Evolutionary conservation across 2,888 invertebrate genomes (phyloP), one percentile per base, ranked within the genome.

Genomic region (Lottia gigantea): DNA sequence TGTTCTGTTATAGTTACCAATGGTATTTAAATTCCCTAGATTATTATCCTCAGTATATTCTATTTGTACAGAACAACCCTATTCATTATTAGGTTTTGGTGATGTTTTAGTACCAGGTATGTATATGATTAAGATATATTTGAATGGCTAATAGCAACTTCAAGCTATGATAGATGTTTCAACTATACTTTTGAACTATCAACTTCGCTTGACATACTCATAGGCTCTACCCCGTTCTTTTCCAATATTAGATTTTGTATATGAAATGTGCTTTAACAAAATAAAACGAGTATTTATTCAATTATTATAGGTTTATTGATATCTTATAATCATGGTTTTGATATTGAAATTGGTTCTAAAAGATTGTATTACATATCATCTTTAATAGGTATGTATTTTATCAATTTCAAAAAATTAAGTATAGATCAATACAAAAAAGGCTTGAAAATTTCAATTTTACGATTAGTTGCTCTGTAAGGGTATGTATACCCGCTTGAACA

Each of bases 21-120:
- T 91, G 87, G 88, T 91, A 45, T 88, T 91, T 71, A 89, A 88
- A 82, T 88, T 91, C 16, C 90, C 91, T 15, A 87, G 88, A 66
- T 83, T 91, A 26, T 69, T 73, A 7, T 64, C 62, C 12, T 85
- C 88, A 66, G 82, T 83, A 1, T 78, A 88, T 15, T 76, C 81
- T 45, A 76, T 82, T 23, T 89, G 88, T 72, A 70, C 25, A 19
- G 62, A 75, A 14, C 71, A 77, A 67, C 80, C 82, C 6, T 86
- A 82, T 70, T 89, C 90, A 12, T 84, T 91, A 31, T 87, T 91
- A 1, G 91, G 91, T 11, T 90, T 91, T 78, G 91, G 91, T 11
- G 91, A 91, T 80, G 89, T 92, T 47, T 87, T 92, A 47, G 86
- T 91, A 25, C 91, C 91, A 64, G 91, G 89, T 88, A 74, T 70